phyloP scores from a whole-genome alignment of 2,113 vertebrate species.

The Petromus typicus region DNA sequence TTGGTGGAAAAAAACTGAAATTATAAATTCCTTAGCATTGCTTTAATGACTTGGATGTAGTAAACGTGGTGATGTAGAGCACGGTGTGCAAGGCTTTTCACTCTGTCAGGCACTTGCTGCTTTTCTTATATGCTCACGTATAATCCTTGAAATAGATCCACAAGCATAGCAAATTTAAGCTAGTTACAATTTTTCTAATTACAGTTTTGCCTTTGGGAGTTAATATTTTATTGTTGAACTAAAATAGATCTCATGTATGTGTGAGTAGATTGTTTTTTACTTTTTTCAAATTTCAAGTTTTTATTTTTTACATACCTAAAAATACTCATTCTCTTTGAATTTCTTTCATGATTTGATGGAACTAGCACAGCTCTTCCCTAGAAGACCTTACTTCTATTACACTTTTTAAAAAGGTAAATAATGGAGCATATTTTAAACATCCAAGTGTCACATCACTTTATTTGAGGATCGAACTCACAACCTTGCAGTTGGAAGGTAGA shows the following conservation, averaged over 20 bases:
- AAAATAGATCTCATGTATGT: not conserved
- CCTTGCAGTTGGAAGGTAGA: too few relatives aligned
- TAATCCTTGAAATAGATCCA: not conserved
- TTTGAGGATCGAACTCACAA: too few relatives aligned
- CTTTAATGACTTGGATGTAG: not conserved
- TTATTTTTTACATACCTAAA: not conserved
- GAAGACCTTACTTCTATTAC: not conserved
- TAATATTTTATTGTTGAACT: not conserved
- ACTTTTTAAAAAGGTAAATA: not conserved
- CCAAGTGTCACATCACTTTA: not conserved
- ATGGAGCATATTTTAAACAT: conserved; percentile 2
- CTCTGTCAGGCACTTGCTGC: not conserved
- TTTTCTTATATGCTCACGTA: not conserved
- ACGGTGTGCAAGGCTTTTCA: not conserved
- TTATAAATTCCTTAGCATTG: conserved; percentile 1
- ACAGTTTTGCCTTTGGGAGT: not conserved
- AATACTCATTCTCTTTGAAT: conserved; percentile 39
- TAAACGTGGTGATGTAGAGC: not conserved
- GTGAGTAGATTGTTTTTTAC: not conserved
- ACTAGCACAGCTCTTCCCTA: not conserved
- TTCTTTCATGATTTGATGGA: conserved; percentile 37
- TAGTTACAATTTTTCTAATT: not conserved
- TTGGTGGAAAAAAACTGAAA: not conserved
- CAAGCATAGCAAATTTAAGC: not conserved
- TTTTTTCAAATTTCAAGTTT: conserved; percentile 22